A percentile compares a stretch with the other conserved stretches of the same genome.
These are phyloP conservation scores for Laticauda laticaudata DNA, from an alignment of 2,113 vertebrate species.

Conservation along the genomic window DNA sequence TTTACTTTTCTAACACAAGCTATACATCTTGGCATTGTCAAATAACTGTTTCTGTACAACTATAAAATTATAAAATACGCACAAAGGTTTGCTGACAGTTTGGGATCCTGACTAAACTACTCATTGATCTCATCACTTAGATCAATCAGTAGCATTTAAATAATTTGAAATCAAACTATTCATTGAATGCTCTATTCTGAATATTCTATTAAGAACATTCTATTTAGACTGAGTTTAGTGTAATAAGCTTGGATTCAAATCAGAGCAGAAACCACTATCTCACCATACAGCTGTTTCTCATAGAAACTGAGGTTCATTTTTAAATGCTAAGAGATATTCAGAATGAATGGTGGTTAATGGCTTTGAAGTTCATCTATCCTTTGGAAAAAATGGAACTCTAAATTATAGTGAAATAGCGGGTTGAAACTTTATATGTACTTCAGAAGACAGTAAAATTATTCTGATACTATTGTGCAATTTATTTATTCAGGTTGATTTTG, in stretches of 20 bases:
- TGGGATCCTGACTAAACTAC: not conserved
- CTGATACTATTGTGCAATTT: not conserved
- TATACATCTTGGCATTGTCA: not conserved
- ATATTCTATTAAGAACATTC: not conserved
- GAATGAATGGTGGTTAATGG: not conserved
- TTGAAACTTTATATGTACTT: not conserved
- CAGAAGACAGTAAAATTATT: not conserved
- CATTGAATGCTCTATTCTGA: not conserved
- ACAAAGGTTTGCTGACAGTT: not conserved
- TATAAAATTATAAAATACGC: not conserved
- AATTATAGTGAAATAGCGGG: not conserved
- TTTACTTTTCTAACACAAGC: not conserved
- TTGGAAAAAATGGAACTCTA: not conserved
- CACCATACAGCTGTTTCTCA: not conserved
- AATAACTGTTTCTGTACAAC: not conserved
- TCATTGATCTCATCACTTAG: not conserved
- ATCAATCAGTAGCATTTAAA: not conserved
- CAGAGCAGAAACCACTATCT: not conserved
- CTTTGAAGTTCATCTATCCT: not conserved
- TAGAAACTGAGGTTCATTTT: not conserved
- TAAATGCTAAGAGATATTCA: not conserved
- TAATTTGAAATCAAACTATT: not conserved
- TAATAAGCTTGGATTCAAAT: not conserved
- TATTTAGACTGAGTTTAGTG: not conserved
- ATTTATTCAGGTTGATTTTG: not conserved